Conservation (phyloP, 2,888 invertebrate species). For the Eupithecia pulchellata region DNA sequence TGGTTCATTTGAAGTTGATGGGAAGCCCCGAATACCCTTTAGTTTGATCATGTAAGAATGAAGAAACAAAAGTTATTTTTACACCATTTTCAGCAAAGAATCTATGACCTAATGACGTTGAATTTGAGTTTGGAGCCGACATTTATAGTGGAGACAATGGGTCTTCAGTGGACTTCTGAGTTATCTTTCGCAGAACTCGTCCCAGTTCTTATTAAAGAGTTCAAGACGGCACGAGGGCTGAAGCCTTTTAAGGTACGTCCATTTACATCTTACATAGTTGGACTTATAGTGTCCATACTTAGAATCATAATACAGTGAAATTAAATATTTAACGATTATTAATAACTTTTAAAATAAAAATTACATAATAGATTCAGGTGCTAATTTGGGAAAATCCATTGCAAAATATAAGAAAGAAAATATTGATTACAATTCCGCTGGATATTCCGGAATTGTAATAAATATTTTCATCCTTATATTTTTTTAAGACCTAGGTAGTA, state of each 20-base stretch:
- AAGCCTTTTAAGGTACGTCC: constrained; percentile 81
- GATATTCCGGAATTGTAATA: too few species aligned
- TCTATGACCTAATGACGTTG: constrained; percentile 84
- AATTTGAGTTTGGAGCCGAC: constrained; percentile 86
- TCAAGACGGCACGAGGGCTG: constrained; percentile 81
- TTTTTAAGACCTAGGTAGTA: too few species aligned
- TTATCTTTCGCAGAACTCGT: constrained; percentile 78
- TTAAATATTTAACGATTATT: too few species aligned
- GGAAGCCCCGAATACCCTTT: neutral
- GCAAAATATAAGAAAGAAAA: too few species aligned
- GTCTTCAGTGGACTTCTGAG: constrained; percentile 83
- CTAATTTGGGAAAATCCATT: too few species aligned
- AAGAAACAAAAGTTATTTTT: neutral
- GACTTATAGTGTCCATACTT: neutral
- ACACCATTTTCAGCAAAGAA: constrained; percentile 75
- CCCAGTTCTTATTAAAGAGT: constrained; percentile 77
- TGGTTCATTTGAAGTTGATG: neutral
- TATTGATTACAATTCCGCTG: too few species aligned
- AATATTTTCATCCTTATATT: too few species aligned
- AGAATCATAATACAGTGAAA: neutral
- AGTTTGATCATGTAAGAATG: neutral
- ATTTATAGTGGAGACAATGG: constrained; percentile 82
- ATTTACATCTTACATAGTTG: neutral
- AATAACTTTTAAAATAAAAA: too few species aligned
- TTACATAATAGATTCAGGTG: too few species aligned